Evolutionary conservation across 2,888 invertebrate species (phyloP).

Genomic region (Leptinotarsa peninsularis): DNA sequence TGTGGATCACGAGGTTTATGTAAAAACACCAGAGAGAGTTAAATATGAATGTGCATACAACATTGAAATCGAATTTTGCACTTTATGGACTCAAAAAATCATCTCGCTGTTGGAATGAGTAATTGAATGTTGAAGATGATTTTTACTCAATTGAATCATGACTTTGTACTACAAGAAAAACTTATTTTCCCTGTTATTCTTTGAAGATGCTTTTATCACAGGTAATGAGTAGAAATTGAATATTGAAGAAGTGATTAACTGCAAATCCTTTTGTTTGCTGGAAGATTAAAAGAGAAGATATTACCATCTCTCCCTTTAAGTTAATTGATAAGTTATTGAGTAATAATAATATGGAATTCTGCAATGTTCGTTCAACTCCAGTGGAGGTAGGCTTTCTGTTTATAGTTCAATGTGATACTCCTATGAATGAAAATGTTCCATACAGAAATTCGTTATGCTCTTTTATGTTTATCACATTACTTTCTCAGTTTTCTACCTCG

Average conservation of each 20-base stretch:
- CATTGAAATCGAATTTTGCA: conserved; percentile 27
- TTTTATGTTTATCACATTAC: not conserved
- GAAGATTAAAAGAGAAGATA: no score
- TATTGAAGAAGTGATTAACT: no score
- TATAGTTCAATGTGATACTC: not conserved
- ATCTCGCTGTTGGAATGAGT: conserved; percentile 33
- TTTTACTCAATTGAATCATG: conserved; percentile 33
- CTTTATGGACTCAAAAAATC: conserved; percentile 31
- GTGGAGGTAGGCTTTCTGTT: no score
- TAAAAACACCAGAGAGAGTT: conserved; percentile 32
- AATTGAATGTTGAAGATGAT: conserved; percentile 31
- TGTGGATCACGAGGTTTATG: conserved; percentile 34
- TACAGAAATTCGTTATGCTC: not conserved
- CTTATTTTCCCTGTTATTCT: conserved; percentile 33
- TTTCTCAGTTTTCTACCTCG: not conserved
- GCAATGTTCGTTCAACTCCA: no score
- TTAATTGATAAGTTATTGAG: no score
- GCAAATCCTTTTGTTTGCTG: no score
- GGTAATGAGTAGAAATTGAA: no score
- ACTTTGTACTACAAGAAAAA: conserved; percentile 17
- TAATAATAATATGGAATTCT: no score
- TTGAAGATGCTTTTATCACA: not conserved
- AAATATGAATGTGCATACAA: conserved; percentile 6
- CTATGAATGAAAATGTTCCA: not conserved
- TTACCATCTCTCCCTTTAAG: no score